Conservation (phyloP, 2,888 invertebrate species). For the Cepaea hortensis region DNA sequence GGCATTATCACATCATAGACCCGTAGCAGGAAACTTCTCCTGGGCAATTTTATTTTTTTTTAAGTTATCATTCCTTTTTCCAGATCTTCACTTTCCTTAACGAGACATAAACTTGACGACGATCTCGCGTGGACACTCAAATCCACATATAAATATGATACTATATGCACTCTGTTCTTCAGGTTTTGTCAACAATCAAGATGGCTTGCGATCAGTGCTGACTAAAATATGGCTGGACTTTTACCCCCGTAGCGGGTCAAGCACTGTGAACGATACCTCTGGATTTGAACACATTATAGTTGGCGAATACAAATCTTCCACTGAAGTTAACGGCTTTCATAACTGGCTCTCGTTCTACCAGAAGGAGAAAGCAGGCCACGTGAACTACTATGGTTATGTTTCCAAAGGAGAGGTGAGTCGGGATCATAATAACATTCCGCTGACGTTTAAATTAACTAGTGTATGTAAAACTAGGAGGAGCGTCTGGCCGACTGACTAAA, state of each 20-base stretch:
- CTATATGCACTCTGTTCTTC: not conserved
- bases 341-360: slow-evolving; percentile 91
- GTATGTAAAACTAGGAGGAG: too few relatives aligned
- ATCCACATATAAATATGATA: too few relatives aligned
- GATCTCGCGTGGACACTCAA: too few relatives aligned
- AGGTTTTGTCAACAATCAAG: slow-evolving; percentile 34
- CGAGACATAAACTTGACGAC: too few relatives aligned
- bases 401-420: slow-evolving; percentile 50
- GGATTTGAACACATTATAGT: slow-evolving; percentile 96
- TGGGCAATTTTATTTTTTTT: too few relatives aligned
- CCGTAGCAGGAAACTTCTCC: too few relatives aligned
- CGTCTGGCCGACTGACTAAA: too few relatives aligned
- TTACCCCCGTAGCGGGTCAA: slow-evolving; percentile 78
- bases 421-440: too few relatives aligned
- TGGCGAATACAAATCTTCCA: slow-evolving; percentile 85
- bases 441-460: not conserved
- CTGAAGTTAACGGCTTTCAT: slow-evolving; percentile 87
- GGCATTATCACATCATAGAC: too few relatives aligned
- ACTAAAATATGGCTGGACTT: slow-evolving; percentile 80
- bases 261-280: slow-evolving; percentile 85
- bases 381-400: slow-evolving; percentile 65
- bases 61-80: too few relatives aligned
- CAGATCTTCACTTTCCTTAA: too few relatives aligned
- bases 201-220: slow-evolving; percentile 71
- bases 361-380: slow-evolving; percentile 80